Evolutionary conservation across 2,888 invertebrate genomes (phyloP).

Genomic region (Slavum lentiscoides): DNA sequence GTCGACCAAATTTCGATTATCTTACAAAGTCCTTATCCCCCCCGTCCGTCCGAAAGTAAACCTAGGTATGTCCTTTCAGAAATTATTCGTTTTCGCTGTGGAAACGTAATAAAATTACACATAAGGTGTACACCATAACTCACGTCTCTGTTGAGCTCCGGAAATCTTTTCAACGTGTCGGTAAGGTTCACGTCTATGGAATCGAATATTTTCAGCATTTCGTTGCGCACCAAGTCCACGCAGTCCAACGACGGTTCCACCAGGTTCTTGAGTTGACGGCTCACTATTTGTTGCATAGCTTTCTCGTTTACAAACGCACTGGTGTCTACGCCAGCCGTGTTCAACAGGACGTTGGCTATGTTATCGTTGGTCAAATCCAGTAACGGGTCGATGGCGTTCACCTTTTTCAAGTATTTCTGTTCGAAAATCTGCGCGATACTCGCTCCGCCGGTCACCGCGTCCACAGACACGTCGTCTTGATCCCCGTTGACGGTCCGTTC

Average conservation of each 20-base stretch:
- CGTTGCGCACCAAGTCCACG: not conserved
- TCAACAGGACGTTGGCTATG: not conserved
- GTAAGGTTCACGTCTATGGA: not conserved
- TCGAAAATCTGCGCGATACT: not conserved
- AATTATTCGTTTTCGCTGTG: no score
- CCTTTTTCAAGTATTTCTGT: not conserved
- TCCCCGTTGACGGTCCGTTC: not conserved
- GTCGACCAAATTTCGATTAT: no score
- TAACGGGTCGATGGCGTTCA: not conserved
- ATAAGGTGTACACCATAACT: not conserved
- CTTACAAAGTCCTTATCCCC: no score
- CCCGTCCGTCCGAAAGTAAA: no score
- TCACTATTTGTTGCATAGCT: not conserved
- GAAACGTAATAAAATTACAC: no score
- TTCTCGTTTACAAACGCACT: conserved; percentile 8
- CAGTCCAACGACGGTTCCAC: not conserved
- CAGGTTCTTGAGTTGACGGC: not conserved
- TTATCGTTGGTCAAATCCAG: not conserved
- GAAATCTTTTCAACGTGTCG: not conserved
- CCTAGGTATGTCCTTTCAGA: no score
- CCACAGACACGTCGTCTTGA: not conserved
- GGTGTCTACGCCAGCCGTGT: not conserved
- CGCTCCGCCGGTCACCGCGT: not conserved
- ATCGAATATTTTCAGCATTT: conserved; percentile 21
- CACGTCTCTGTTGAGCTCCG: not conserved